Evolutionary conservation across 1,140 invertebrate genomes (phyloP).

Genomic region (Plodia interpunctella): DNA sequence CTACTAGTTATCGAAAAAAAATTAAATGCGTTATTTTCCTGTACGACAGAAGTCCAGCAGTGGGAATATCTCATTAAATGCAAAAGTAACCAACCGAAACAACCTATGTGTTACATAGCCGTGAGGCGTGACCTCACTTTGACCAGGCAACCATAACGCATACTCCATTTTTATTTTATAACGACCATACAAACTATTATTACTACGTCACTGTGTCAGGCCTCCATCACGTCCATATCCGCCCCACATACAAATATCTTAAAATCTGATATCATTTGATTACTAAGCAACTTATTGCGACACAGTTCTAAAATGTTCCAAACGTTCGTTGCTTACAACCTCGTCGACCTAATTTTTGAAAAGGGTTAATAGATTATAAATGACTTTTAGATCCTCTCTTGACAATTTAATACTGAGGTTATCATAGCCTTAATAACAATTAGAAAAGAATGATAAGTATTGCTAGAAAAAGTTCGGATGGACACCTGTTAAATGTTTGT

Average conservation of each 20-base stretch:
- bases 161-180: constrained; percentile 64
- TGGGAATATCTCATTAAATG: constrained; percentile 7
- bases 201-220: constrained; percentile 65
- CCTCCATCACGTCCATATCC: constrained; percentile 66
- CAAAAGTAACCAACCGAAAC: constrained; percentile 1
- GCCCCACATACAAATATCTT: constrained; percentile 51
- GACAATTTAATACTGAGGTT: constrained; percentile 62
- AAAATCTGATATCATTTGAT: constrained; percentile 61
- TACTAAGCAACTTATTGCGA: constrained; percentile 28
- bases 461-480: constrained; percentile 16
- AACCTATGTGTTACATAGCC: constrained; percentile 22
- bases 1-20: too few species aligned
- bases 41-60: too few species aligned
- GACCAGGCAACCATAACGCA: constrained; percentile 54
- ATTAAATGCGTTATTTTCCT: too few species aligned
- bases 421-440: constrained; percentile 56
- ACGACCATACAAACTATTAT: constrained; percentile 66
- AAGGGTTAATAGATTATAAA: constrained; percentile 39
- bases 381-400: constrained; percentile 55
- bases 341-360: constrained; percentile 26
- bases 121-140: constrained; percentile 47
- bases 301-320: constrained; percentile 34
- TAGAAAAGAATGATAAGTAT: constrained; percentile 41
- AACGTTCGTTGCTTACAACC: constrained; percentile 23
- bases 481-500: constrained; percentile 42